These are phyloP conservation scores for Montipora capitata DNA, from an alignment of 92 coral and sea anemone genomes.

Conservation along the genomic window DNA sequence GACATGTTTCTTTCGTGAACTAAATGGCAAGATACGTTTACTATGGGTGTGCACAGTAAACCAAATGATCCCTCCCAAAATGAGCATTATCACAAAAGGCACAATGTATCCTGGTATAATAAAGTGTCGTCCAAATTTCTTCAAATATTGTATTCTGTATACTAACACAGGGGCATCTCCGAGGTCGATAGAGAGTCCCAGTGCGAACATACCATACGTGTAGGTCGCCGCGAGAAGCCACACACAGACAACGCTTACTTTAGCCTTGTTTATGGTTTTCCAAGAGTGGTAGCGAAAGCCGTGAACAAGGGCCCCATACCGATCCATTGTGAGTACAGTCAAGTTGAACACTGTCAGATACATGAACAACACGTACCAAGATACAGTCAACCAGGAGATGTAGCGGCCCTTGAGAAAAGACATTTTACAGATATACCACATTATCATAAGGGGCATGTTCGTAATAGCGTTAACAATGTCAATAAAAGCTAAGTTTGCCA, in stretches of 20 bases:
- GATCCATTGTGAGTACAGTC: slow-evolving; percentile 85
- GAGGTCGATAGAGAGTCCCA: slow-evolving; percentile 74
- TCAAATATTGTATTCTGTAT: slow-evolving; percentile 78
- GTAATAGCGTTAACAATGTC: slow-evolving; percentile 82
- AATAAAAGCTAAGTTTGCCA: slow-evolving; percentile 81
- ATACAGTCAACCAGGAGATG: slow-evolving; percentile 75
- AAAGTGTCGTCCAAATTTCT: slow-evolving; percentile 81
- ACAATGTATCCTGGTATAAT: slow-evolving; percentile 81
- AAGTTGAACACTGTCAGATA: slow-evolving; percentile 77
- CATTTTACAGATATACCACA: slow-evolving; percentile 86
- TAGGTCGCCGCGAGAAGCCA: slow-evolving; percentile 78
- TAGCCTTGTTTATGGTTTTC: slow-evolving; percentile 85
- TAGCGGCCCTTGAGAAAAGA: slow-evolving; percentile 67
- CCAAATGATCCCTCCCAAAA: slow-evolving; percentile 76
- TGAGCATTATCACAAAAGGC: slow-evolving; percentile 75
- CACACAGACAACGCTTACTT: slow-evolving; percentile 60
- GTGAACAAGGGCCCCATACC: slow-evolving; percentile 91
- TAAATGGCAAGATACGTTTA: slow-evolving; percentile 57
- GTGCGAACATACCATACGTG: slow-evolving; percentile 75
- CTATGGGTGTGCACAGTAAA: slow-evolving; percentile 68
- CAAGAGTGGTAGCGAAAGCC: slow-evolving; percentile 83
- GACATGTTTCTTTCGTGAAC: slow-evolving; percentile 39
- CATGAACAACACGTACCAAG: slow-evolving; percentile 82
- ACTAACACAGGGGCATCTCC: slow-evolving; percentile 82
- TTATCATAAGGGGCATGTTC: slow-evolving; percentile 85